Conservation (phyloP, 2,888 invertebrate species). For the Ophonus ardosiacus region DNA sequence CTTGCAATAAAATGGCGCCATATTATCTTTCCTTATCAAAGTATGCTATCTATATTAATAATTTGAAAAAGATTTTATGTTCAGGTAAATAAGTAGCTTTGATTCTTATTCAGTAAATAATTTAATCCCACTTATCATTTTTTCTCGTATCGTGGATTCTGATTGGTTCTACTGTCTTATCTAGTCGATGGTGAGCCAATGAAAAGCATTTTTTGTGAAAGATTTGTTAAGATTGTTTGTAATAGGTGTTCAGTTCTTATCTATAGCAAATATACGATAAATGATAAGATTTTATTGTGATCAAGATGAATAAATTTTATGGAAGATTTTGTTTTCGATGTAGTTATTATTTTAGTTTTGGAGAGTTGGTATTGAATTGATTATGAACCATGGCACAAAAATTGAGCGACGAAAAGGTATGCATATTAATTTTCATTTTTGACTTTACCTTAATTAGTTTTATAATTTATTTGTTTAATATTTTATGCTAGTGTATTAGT, state of each 20-base stretch:
- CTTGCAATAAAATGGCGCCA: conserved; percentile 57
- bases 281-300: conserved; percentile 59
- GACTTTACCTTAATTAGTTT: conserved; percentile 5
- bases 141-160: conserved; percentile 36
- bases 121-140: conserved; percentile 29
- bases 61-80: conserved; percentile 65
- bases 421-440: conserved; percentile 8
- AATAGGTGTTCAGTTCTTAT: conserved; percentile 47
- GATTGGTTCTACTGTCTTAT: conserved; percentile 46
- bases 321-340: conserved; percentile 18
- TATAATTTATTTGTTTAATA: conserved; percentile 9
- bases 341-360: conserved; percentile 5
- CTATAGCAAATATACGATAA: conserved; percentile 55
- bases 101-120: conserved; percentile 47
- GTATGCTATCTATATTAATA: conserved; percentile 67
- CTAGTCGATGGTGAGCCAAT: conserved; percentile 56
- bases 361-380: neutral
- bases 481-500: neutral
- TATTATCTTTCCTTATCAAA: conserved; percentile 66
- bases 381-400: conserved; percentile 25
- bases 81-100: conserved; percentile 53
- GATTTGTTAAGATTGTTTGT: conserved; percentile 42
- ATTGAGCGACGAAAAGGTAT: conserved; percentile 14
- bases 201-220: conserved; percentile 52
- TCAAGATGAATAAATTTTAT: conserved; percentile 49